Evolutionary conservation across 2,888 invertebrate species (phyloP).

Genomic region (Amaurobius ferox): DNA sequence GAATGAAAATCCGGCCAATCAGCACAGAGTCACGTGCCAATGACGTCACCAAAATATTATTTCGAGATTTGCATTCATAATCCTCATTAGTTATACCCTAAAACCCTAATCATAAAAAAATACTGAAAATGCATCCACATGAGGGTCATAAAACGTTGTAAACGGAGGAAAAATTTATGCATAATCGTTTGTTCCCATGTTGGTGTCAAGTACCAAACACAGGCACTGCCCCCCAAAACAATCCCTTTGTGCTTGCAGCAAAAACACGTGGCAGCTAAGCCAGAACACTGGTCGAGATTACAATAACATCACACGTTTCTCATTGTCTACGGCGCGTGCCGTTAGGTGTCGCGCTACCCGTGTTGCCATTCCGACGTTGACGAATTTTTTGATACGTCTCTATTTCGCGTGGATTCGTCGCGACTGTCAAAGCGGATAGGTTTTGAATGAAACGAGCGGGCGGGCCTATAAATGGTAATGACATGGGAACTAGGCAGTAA

Average conservation of each 20-base stretch:
- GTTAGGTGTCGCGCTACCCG: constrained; percentile 54
- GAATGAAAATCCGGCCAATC: neutral
- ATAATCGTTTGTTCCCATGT: constrained; percentile 62
- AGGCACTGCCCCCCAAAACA: constrained; percentile 37
- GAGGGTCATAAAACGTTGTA: neutral
- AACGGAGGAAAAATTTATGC: constrained; percentile 30
- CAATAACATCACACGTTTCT: neutral
- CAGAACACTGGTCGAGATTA: constrained; percentile 20
- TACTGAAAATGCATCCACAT: constrained; percentile 7
- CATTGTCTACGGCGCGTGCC: constrained; percentile 58
- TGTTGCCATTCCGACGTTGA: constrained; percentile 51
- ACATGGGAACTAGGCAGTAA: constrained; percentile 45
- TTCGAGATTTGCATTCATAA: constrained; percentile 31
- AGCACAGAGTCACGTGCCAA: neutral
- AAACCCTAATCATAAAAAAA: constrained; percentile 3
- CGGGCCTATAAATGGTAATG: constrained; percentile 64
- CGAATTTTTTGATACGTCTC: constrained; percentile 50
- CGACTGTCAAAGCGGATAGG: constrained; percentile 42
- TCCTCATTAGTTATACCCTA: constrained; percentile 38
- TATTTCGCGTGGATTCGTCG: constrained; percentile 46
- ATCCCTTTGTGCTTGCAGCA: constrained; percentile 26
- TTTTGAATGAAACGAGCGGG: constrained; percentile 36
- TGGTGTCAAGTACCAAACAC: constrained; percentile 63
- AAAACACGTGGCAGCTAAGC: constrained; percentile 42
- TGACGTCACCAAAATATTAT: constrained; percentile 18